Conservation (phyloP, 2,113 vertebrate genomes). For the Scomber scombrus region DNA sequence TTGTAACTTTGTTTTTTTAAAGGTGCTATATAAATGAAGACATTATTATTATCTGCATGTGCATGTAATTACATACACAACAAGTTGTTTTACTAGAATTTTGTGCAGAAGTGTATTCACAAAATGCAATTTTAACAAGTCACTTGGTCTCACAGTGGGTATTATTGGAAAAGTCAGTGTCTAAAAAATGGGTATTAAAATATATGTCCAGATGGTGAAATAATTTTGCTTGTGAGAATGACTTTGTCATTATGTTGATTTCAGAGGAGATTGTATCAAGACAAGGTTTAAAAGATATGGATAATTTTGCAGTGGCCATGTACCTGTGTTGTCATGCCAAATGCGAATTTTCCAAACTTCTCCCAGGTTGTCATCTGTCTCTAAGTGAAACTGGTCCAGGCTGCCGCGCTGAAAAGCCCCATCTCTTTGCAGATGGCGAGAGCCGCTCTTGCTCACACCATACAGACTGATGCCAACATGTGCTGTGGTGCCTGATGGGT, state of each 20-base stretch:
- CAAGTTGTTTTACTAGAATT: no score
- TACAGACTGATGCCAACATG: slow-evolving; percentile 87
- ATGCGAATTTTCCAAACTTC: slow-evolving; percentile 88
- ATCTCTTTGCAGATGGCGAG: slow-evolving; percentile 83
- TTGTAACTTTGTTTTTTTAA: no score
- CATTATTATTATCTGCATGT: no score
- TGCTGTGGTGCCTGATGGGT: slow-evolving; percentile 83
- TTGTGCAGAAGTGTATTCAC: no score
- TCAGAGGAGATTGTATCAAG: background rate
- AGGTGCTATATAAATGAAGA: no score
- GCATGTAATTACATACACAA: no score
- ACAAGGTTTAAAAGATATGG: background rate
- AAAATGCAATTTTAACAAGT: no score
- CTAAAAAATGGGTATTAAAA: no score
- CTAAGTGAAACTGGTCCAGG: slow-evolving; percentile 87
- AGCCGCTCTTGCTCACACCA: slow-evolving; percentile 85
- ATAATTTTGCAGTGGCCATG: background rate
- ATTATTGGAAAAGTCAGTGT: no score
- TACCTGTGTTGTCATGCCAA: slow-evolving; percentile 90
- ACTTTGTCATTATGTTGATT: background rate
- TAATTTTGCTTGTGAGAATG: no score
- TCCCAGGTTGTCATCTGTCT: slow-evolving; percentile 84
- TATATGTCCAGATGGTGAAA: no score
- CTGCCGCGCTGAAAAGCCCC: slow-evolving; percentile 84
- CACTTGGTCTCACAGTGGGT: no score